Percentiles rank a stretch among this genome's conserved stretches.
phyloP scores from a whole-genome alignment of 2,888 invertebrate genomes.

The Emmelina monodactyla region DNA sequence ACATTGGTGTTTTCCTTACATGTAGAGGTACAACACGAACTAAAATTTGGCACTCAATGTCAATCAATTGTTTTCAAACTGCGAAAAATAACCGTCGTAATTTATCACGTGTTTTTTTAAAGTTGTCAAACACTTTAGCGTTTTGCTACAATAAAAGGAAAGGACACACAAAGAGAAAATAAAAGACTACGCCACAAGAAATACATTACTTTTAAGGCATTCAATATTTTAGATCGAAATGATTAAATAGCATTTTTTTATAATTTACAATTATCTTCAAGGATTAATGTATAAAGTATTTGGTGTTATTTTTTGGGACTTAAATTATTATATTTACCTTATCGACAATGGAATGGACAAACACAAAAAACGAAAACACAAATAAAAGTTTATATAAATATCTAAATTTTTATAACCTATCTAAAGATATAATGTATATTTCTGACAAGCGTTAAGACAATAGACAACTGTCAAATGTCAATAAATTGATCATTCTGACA shows the following conservation, averaged over 20 bases:
- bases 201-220: conserved; percentile 22
- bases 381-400: conserved; percentile 18
- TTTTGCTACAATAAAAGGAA: too few relatives aligned
- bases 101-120: too few relatives aligned
- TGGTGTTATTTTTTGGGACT: conserved; percentile 48
- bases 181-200: conserved; percentile 14
- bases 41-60: conserved; percentile 32
- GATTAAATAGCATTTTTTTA: conserved; percentile 21
- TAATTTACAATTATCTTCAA: conserved; percentile 23
- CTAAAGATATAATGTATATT: conserved; percentile 47
- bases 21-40: too few relatives aligned
- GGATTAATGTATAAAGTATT: conserved; percentile 34
- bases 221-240: conserved; percentile 18
- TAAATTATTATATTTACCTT: conserved; percentile 37
- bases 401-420: conserved; percentile 47
- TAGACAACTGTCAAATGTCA: too few relatives aligned
- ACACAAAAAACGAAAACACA: conserved; percentile 16
- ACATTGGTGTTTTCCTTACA: conserved; percentile 51
- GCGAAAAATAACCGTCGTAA: too few relatives aligned
- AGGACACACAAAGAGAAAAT: conserved; percentile 26
- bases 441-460: too few relatives aligned
- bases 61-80: conserved; percentile 27
- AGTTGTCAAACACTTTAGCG: too few relatives aligned
- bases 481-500: conserved; percentile 2
- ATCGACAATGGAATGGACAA: conserved; percentile 29